Conservation (phyloP, 1,140 invertebrate genomes). For the Listronotus bonariensis region DNA sequence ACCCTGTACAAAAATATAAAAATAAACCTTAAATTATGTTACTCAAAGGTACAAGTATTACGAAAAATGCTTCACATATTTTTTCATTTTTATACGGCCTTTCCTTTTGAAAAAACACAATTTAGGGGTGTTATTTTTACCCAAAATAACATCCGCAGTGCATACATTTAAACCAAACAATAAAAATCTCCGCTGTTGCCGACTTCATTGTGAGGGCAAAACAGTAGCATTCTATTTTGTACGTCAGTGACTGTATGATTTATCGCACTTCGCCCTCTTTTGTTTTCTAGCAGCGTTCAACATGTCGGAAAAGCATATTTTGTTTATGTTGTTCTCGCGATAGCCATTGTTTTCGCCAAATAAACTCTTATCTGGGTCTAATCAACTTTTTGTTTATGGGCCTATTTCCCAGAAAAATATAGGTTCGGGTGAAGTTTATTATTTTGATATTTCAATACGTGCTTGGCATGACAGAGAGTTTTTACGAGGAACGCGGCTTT, state of each 20-base stretch:
- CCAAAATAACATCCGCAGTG: slow-evolving; percentile 31
- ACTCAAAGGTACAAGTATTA: background rate
- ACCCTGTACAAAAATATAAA: too few relatives aligned
- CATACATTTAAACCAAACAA: slow-evolving; percentile 30
- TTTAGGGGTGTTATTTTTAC: slow-evolving; percentile 19
- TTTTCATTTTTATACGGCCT: background rate
- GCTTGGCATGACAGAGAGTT: background rate
- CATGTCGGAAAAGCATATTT: slow-evolving; percentile 35
- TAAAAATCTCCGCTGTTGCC: slow-evolving; percentile 28
- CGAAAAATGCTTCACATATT: background rate
- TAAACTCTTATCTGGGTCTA: slow-evolving; percentile 30
- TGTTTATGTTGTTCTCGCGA: slow-evolving; percentile 20
- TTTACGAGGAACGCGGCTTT: too few relatives aligned
- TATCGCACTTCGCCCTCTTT: slow-evolving; percentile 34
- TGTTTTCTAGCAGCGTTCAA: slow-evolving; percentile 28
- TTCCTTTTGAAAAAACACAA: slow-evolving; percentile 1
- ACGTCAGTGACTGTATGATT: slow-evolving; percentile 41
- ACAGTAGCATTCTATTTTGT: slow-evolving; percentile 34
- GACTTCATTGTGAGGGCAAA: slow-evolving; percentile 31
- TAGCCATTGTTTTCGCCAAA: slow-evolving; percentile 26
- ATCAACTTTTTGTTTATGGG: slow-evolving; percentile 23
- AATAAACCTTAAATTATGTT: too few relatives aligned
- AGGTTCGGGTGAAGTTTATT: background rate
- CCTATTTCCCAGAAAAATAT: slow-evolving; percentile 4
- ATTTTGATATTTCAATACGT: slow-evolving; percentile 11